Base-by-base conservation (phyloP, 1,140 invertebrate genomes). In the Laupala kohalensis region DNA sequence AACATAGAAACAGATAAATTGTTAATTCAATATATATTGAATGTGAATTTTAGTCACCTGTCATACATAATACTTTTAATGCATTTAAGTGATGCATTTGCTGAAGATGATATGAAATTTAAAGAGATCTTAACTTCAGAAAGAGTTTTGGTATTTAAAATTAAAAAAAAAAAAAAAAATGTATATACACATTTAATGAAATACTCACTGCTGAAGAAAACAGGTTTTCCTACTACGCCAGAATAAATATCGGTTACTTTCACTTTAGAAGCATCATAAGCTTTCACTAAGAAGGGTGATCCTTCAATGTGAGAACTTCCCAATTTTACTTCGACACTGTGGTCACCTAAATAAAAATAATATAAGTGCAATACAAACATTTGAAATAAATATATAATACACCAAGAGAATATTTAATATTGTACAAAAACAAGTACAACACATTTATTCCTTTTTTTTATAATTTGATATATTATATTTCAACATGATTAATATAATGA, bases 271-370 rank as follows among this genome's bases (percentile, higher is more conserved):
- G 95, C 90, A 78, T 98, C 96, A 81, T 97, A 99, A 23, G 94
- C 96, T 81, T 98, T 97, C 5, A 97, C 89, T 5, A 95, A 84
- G 78, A 98, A 98, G 28, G 97, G 96, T 81, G 94, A 96, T 25
- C 94, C 94, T 79, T 94, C 91, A 1, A 98, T 91, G 70, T 94
- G 90, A 13, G 90, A 88, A 25, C 89, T 92, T 6, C 86, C 88
- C 67, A 95, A 84, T 77, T 87, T 87, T 69, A 95, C 91, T 83
- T 97, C 94, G 67, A 98, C 93, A 75, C 93, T 93, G 79, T 98
- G 94, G 82, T 96, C 94, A 66, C 89, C 88, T 90, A 76, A 64
- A 30, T 65, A 70, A 13, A 29, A 5, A 69, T 4, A 64, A 27
- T 9, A 66, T 1, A 25, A n/a, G 12, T n/a, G n/a, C 53, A 62